phyloP scores from a whole-genome alignment of 2,113 vertebrate species.

The Zapornia atra region DNA sequence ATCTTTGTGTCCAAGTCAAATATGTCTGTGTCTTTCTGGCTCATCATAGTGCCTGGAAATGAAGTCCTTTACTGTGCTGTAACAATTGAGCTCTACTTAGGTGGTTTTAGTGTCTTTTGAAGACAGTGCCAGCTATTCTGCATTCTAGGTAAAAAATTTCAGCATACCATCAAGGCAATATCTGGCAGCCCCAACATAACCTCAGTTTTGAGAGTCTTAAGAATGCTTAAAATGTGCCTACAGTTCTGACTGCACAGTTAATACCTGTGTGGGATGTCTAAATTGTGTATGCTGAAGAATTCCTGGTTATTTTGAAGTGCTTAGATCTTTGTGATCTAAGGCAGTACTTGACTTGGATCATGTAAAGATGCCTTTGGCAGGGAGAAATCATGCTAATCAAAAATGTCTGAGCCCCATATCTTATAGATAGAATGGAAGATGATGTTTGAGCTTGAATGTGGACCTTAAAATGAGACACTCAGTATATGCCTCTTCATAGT shows the following conservation, averaged over 20 bases:
- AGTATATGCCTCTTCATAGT: not conserved
- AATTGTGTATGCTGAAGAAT: not conserved
- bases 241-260: not conserved
- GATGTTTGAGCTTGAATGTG: not conserved
- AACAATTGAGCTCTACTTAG: not conserved
- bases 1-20: not conserved
- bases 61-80: not conserved
- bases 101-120: not conserved
- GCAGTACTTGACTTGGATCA: not conserved
- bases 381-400: not conserved
- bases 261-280: not conserved
- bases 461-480: not conserved
- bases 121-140: not conserved
- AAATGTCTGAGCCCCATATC: not conserved
- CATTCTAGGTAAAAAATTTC: not conserved
- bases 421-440: not conserved
- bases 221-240: not conserved
- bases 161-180: not conserved
- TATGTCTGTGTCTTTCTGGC: not conserved
- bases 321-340: not conserved
- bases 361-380: not conserved
- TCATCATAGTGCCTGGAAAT: not conserved
- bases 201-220: not conserved
- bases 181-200: not conserved
- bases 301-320: not conserved